Conservation (phyloP, 1,140 invertebrate genomes). For the Schlechtendalia chinensis region DNA sequence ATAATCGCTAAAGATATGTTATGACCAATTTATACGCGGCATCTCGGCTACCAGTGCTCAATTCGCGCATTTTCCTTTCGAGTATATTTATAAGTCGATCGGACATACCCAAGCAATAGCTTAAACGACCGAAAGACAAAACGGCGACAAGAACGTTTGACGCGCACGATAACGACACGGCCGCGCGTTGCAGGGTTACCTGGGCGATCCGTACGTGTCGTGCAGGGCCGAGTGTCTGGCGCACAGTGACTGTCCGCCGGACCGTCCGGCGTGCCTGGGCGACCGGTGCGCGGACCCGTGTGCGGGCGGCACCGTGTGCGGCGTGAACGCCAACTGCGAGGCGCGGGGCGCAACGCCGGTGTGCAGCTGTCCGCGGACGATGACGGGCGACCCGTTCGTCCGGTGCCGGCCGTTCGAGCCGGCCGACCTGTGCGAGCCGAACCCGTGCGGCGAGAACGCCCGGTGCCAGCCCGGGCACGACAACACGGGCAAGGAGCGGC, state of each 20-base stretch:
- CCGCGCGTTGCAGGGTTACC: slow-evolving; percentile 69
- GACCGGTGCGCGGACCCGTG: slow-evolving; percentile 79
- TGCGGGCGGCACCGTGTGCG: slow-evolving; percentile 70
- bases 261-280: slow-evolving; percentile 76
- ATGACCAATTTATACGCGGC: too few species aligned
- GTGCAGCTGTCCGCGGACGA: slow-evolving; percentile 80
- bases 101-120: too few species aligned
- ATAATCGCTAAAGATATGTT: too few species aligned
- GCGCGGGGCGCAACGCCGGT: slow-evolving; percentile 74
- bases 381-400: slow-evolving; percentile 82
- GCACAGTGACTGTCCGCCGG: slow-evolving; percentile 71
- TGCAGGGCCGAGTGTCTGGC: slow-evolving; percentile 74
- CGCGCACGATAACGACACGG: too few species aligned
- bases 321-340: slow-evolving; percentile 76
- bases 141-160: too few species aligned
- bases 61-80: too few species aligned
- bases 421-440: slow-evolving; percentile 79
- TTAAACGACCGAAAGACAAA: too few species aligned
- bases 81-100: too few species aligned
- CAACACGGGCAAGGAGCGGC: slow-evolving; percentile 73
- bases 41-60: too few species aligned
- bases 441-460: slow-evolving; percentile 80
- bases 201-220: slow-evolving; percentile 69
- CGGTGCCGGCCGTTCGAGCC: slow-evolving; percentile 76
- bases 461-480: slow-evolving; percentile 79